phyloP scores from a whole-genome alignment of 2,113 vertebrate genomes.

The Axis porcinus region DNA sequence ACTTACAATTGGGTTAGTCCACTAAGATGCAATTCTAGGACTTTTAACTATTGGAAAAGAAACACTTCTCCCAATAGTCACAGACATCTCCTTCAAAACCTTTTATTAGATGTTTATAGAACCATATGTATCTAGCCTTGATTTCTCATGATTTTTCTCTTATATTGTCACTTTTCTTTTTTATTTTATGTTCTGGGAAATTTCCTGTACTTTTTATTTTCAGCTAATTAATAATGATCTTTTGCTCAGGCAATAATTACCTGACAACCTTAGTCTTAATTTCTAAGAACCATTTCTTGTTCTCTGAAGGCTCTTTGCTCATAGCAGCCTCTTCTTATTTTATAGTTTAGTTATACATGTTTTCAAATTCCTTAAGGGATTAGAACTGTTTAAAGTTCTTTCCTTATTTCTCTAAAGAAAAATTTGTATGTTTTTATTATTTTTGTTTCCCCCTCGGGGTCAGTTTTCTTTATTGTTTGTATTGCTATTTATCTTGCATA shows the following conservation, averaged over 20 bases:
- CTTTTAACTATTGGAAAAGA: background rate
- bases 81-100: background rate
- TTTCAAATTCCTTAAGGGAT: background rate
- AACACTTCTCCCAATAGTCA: background rate
- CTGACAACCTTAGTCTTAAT: background rate
- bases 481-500: background rate
- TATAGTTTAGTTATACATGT: background rate
- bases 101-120: background rate
- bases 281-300: background rate
- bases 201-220: background rate
- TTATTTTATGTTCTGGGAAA: background rate
- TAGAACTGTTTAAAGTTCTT: background rate
- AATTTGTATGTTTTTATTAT: background rate
- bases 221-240: background rate
- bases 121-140: no score
- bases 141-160: background rate
- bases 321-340: background rate
- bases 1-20: background rate
- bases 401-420: background rate
- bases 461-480: background rate
- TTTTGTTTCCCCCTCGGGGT: background rate
- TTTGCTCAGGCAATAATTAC: background rate
- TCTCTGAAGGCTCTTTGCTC: background rate
- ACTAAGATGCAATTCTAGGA: background rate
- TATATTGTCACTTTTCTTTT: background rate